Conservation (phyloP, 2,888 invertebrate genomes). For the Drosophila sordidapex region DNA sequence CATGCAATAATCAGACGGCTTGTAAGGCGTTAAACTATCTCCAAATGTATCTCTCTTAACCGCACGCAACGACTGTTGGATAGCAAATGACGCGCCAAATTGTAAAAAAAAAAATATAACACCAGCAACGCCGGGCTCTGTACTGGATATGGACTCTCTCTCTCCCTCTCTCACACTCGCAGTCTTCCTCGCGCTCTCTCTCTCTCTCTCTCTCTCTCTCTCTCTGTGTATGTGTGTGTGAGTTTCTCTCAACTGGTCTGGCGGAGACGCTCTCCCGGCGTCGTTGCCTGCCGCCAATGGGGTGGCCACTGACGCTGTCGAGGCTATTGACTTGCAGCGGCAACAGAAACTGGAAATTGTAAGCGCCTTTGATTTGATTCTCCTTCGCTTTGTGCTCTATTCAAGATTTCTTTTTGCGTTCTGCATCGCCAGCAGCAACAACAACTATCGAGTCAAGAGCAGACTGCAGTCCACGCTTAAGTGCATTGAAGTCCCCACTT, state of each 20-base stretch:
- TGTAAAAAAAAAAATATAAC: slow-evolving; percentile 30
- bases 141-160: slow-evolving; percentile 47
- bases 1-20: slow-evolving; percentile 20
- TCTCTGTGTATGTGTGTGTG: not conserved
- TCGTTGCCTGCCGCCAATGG: slow-evolving; percentile 36
- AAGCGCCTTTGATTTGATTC: slow-evolving; percentile 51
- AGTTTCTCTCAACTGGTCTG: slow-evolving; percentile 49
- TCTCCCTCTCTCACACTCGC: slow-evolving; percentile 12
- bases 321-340: slow-evolving; percentile 72
- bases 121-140: slow-evolving; percentile 64
- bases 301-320: slow-evolving; percentile 58
- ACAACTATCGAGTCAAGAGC: slow-evolving; percentile 22
- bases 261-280: slow-evolving; percentile 34
- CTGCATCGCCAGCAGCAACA: slow-evolving; percentile 20
- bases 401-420: slow-evolving; percentile 38
- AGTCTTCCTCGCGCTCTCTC: not conserved
- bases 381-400: slow-evolving; percentile 42
- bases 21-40: slow-evolving; percentile 25
- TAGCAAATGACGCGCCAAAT: slow-evolving; percentile 80
- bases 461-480: slow-evolving; percentile 17
- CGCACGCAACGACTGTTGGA: slow-evolving; percentile 69
- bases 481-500: slow-evolving; percentile 11
- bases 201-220: not conserved
- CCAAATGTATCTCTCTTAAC: slow-evolving; percentile 51
- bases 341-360: slow-evolving; percentile 70